These are phyloP conservation scores for Oryzias celebensis DNA, from an alignment of 2,113 vertebrate genomes.

Conservation along the genomic window DNA sequence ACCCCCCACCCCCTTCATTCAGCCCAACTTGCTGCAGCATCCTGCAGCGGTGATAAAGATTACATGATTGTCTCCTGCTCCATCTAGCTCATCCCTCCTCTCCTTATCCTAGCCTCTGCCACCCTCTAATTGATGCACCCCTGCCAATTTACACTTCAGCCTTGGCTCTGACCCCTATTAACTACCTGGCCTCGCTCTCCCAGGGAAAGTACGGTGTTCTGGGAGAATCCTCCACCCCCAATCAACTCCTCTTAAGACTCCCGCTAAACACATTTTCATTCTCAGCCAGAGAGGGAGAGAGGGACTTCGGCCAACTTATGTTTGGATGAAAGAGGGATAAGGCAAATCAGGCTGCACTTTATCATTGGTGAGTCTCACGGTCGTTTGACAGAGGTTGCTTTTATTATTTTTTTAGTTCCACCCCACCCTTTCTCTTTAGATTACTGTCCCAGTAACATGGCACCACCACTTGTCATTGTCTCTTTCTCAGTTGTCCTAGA, in stretches of 20 bases:
- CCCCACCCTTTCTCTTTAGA: constrained; percentile 33
- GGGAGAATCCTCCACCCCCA: constrained; percentile 71
- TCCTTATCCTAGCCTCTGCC: constrained; percentile 76
- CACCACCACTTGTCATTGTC: constrained; percentile 68
- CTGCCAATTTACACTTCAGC: constrained; percentile 83
- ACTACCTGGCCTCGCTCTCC: constrained; percentile 77
- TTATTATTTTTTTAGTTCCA: constrained; percentile 37
- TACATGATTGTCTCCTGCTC: constrained; percentile 70
- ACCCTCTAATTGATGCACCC: constrained; percentile 83
- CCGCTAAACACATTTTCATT: constrained; percentile 74
- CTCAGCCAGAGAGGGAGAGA: constrained; percentile 53
- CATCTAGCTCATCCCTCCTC: constrained; percentile 64
- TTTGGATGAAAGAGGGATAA: constrained; percentile 58
- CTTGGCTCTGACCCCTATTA: constrained; percentile 82
- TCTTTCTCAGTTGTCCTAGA: constrained; percentile 67
- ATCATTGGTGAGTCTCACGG: constrained; percentile 50
- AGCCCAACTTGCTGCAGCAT: constrained; percentile 50
- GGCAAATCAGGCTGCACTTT: constrained; percentile 31
- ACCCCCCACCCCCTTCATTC: background rate
- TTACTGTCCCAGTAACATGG: constrained; percentile 57
- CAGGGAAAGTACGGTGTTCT: constrained; percentile 72
- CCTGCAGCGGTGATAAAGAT: constrained; percentile 62
- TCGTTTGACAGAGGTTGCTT: constrained; percentile 55
- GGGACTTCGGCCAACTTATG: constrained; percentile 55
- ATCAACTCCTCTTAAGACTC: constrained; percentile 73